Evolutionary conservation across 2,113 vertebrate species (phyloP).

Genomic region (Sapayoa aenigma): DNA sequence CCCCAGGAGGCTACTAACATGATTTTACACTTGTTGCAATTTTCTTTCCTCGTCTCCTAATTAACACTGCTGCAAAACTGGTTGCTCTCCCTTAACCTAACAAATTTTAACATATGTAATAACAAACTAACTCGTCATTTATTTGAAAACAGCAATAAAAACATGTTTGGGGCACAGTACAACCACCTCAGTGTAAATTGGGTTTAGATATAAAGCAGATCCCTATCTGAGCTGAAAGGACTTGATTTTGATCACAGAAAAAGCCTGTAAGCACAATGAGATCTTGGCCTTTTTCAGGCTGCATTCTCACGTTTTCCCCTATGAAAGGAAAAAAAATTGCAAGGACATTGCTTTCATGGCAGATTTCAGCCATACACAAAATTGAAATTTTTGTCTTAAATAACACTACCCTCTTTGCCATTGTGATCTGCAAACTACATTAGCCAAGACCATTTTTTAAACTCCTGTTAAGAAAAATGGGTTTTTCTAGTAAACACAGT

Average conservation of each 20-base stretch:
- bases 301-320: background rate
- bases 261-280: background rate
- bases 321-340: background rate
- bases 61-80: background rate
- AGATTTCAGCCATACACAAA: background rate
- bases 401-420: background rate
- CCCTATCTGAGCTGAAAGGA: background rate
- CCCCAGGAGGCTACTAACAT: background rate
- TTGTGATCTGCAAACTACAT: background rate
- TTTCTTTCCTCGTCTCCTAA: background rate
- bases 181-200: background rate
- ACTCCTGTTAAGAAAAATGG: background rate
- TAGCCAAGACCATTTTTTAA: background rate
- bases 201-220: background rate
- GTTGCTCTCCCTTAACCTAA: background rate
- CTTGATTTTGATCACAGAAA: background rate
- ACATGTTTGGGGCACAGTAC: background rate
- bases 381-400: slow-evolving; percentile 1
- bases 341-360: background rate
- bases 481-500: background rate
- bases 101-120: background rate
- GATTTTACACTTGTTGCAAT: background rate
- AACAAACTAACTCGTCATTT: background rate
- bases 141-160: background rate
- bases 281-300: background rate